phyloP scores from a whole-genome alignment of 2,113 vertebrate species.

The Aspiorhynchus laticeps region DNA sequence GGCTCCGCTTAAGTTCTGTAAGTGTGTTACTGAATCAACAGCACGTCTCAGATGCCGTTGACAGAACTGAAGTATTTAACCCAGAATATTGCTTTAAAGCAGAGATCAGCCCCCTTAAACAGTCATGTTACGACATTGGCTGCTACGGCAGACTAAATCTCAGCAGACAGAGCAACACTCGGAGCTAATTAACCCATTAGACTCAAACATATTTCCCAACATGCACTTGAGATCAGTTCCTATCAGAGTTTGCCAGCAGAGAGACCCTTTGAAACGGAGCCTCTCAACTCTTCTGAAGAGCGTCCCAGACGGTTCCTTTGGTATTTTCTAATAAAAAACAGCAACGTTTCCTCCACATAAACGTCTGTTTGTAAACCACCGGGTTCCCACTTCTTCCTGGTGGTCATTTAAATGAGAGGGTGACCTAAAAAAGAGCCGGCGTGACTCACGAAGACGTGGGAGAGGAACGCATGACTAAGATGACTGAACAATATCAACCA shows the following conservation, averaged over 20 bases:
- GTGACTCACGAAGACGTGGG: conserved; percentile 33
- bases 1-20: not conserved
- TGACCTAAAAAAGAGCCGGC: not conserved
- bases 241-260: conserved; percentile 75
- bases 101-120: conserved; percentile 56
- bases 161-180: conserved; percentile 74
- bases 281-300: conserved; percentile 62
- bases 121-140: conserved; percentile 60
- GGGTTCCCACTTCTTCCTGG: conserved; percentile 36
- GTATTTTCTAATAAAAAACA: conserved; percentile 66
- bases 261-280: conserved; percentile 75
- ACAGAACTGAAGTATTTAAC: conserved; percentile 9
- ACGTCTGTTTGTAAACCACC: conserved; percentile 37
- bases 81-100: conserved; percentile 39
- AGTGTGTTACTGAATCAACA: not conserved
- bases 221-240: conserved; percentile 76
- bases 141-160: conserved; percentile 66
- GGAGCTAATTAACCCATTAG: conserved; percentile 77
- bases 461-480: conserved; percentile 42
- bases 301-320: conserved; percentile 76
- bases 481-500: conserved; percentile 33
- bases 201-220: conserved; percentile 72
- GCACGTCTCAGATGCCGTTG: not conserved
- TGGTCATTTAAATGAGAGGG: conserved; percentile 37
- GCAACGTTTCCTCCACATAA: conserved; percentile 54